These are phyloP conservation scores for Umimayanthus kanabou DNA, from an alignment of 92 coral and sea anemone genomes.

Conservation along the genomic window DNA sequence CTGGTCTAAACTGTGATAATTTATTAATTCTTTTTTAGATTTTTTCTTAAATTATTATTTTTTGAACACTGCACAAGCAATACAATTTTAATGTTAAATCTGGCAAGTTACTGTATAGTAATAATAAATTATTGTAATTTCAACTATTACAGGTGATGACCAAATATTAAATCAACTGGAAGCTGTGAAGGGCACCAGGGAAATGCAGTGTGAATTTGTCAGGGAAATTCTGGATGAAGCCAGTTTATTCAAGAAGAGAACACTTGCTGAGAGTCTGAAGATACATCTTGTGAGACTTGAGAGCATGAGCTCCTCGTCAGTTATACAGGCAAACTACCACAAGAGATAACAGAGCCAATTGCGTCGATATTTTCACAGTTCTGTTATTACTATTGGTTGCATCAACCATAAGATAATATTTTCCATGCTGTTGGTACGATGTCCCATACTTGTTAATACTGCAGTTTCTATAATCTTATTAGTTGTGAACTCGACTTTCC, in stretches of 20 bases:
- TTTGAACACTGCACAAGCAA: too few relatives aligned
- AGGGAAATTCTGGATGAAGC: slow-evolving; percentile 94
- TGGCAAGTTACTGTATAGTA: too few relatives aligned
- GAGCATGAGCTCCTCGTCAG: slow-evolving; percentile 4
- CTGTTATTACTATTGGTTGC: slow-evolving; percentile 23
- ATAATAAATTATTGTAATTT: too few relatives aligned
- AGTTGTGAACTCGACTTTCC: too few relatives aligned
- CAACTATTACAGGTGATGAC: slow-evolving; percentile 68
- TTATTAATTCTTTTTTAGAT: too few relatives aligned
- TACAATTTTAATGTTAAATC: too few relatives aligned
- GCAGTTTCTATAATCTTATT: too few relatives aligned
- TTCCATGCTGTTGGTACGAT: slow-evolving; percentile 1
- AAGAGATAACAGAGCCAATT: slow-evolving; percentile 28
- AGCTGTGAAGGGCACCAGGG: slow-evolving; percentile 82
- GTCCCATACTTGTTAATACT: background rate
- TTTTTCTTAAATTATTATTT: too few relatives aligned
- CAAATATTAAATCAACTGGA: slow-evolving; percentile 66
- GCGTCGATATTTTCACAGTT: background rate
- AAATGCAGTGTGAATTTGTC: slow-evolving; percentile 66
- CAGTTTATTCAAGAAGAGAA: slow-evolving; percentile 75
- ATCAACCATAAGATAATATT: slow-evolving; percentile 28
- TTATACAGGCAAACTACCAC: background rate
- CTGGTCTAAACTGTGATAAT: too few relatives aligned
- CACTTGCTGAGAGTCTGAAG: slow-evolving; percentile 75
- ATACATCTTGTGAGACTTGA: slow-evolving; percentile 54